Evolutionary conservation across 2,113 vertebrate genomes (phyloP).

Genomic region (Camelus bactrianus): DNA sequence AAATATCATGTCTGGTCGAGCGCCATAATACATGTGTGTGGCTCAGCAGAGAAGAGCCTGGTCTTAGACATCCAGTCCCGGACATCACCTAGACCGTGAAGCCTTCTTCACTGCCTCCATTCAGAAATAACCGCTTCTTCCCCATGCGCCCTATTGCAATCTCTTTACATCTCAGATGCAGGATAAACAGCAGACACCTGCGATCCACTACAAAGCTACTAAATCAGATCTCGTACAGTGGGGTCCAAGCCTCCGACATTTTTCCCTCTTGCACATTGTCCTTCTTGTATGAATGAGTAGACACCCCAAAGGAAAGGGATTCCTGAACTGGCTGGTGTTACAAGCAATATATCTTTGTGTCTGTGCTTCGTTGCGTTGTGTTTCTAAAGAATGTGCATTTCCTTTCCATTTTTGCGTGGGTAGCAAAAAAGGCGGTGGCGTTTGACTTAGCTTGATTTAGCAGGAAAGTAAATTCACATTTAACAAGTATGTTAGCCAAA

Average conservation of each 20-base stretch:
- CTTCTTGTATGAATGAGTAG: neutral
- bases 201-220: neutral
- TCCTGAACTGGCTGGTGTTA: neutral
- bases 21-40: neutral
- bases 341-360: neutral
- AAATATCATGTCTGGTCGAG: accelerated
- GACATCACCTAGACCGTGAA: no score
- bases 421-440: neutral
- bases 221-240: neutral
- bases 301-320: neutral
- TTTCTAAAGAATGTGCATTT: neutral
- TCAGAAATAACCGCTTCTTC: neutral
- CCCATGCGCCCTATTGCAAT: neutral
- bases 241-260: neutral
- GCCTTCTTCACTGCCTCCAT: no score
- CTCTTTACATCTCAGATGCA: neutral
- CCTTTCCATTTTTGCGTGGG: neutral
- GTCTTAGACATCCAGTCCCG: neutral
- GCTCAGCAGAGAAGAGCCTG: accelerated
- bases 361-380: neutral
- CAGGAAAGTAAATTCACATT: neutral
- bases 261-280: neutral
- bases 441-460: neutral
- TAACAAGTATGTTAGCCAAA: neutral
- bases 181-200: neutral